Conservation (phyloP, 2,797 vertebrate genomes). For the Malacoctenus gilli region DNA sequence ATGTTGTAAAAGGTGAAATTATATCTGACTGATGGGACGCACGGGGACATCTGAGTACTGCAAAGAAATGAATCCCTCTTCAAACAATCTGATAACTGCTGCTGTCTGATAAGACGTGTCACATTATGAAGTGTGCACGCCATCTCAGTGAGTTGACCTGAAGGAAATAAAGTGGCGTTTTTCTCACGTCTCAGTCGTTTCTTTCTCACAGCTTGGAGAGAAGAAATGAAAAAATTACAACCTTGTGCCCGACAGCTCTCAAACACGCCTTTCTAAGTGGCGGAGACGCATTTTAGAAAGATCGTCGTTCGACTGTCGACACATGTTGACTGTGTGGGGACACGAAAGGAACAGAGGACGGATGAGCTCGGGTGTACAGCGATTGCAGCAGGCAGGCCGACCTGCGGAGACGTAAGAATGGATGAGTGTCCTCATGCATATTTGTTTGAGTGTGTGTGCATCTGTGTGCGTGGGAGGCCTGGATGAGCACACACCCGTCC, state of each 20-base stretch:
- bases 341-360: constrained; percentile 1
- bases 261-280: constrained; percentile 2
- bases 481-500: constrained; percentile 11
- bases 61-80: too few relatives aligned
- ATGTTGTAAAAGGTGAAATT: too few relatives aligned
- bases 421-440: too few relatives aligned
- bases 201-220: neutral
- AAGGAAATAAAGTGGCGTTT: too few relatives aligned
- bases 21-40: too few relatives aligned
- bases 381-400: constrained; percentile 6
- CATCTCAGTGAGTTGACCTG: too few relatives aligned
- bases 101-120: too few relatives aligned
- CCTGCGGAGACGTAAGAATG: neutral
- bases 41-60: too few relatives aligned
- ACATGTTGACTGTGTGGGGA: constrained; percentile 2
- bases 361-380: neutral
- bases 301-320: constrained; percentile 8
- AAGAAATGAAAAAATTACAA: neutral
- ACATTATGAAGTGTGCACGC: too few relatives aligned
- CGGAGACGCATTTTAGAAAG: constrained; percentile 10
- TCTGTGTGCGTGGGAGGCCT: constrained; percentile 9
- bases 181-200: too few relatives aligned
- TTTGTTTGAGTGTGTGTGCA: too few relatives aligned
- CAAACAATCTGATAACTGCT: too few relatives aligned
- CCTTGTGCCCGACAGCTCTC: neutral